Evolutionary conservation across 1,140 invertebrate genomes (phyloP), one percentile per base, ranked within the genome.

Genomic region (Caerostris extrusa): DNA sequence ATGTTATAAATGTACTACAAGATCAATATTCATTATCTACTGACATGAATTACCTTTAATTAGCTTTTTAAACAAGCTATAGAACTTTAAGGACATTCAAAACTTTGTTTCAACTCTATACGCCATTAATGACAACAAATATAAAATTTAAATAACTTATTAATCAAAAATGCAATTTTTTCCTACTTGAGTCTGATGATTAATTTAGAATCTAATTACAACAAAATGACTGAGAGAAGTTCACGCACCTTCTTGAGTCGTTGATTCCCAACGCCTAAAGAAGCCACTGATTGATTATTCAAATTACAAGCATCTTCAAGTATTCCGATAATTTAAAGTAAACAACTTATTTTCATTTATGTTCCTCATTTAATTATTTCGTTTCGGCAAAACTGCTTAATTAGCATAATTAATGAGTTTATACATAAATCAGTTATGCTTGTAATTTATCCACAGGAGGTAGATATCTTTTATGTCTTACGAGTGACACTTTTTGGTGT

Each of bases 301-400:
- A 77, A 50, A 50, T 50, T 77, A 53, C 71, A 5, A 77, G 71
- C 71, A 77, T 77, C 71, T 77, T 77, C 71, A 53, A 77, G 71
- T 53, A 34, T 50, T 5, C 71, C 71, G 50, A 77, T 50, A 77
- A 77, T 77, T 50, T 77, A 19, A 77, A 77, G 71, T 77, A 77
- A 77, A 77, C 71, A 77, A 77, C 71, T 77, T 77, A 77, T 34
- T 77, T 34, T 77, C 71, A 77, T 77, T 77, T 77, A 34, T 53
- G 71, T 53, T 77, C 7, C 71, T 77, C 71, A 77, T 77, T 77
- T 77, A 77, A 77, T 77, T 77, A 77, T 77, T 77, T 77, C 71
- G 71, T 77, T 77, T 77, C 8, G 71, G 71, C 71, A 77, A 77
- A 19, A 77, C 34, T 77, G 71, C 53, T 50, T 77, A 77, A 77